Base-by-base conservation (phyloP, 2,113 vertebrate species). In the Cervus canadensis region DNA sequence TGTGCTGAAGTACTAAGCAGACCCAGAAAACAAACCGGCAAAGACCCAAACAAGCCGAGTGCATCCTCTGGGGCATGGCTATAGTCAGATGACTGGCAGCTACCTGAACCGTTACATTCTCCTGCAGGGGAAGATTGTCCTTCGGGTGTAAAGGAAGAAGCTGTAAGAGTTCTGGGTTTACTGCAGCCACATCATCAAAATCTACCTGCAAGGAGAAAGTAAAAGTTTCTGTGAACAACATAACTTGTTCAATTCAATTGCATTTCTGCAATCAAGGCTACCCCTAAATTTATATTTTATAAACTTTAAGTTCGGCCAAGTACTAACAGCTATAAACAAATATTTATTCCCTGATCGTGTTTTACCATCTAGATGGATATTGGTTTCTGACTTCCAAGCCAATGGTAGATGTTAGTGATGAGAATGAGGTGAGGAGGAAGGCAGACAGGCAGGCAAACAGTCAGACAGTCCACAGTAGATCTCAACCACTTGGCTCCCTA, bases 81-180 rank as follows among this genome's bases (percentile, higher is more conserved):
- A 1, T 10, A 59, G 26, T 50, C 50, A 30, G 36, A 84, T 36
- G 57, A n/a, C 23, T 86, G 97, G 57, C 40, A 97, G 98, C 93
- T 98, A 99, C 99, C 98, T 98, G 98, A 36, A 91, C 43, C 2
- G 97, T 94, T 97, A 99, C 97, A 94, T 99, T 99, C 88, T 98
- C 98, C 95, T 98, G 99, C 50, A 99, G 87, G 90, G 98, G 98
- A 96, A 99, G 90, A 90, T 97, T 99, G 76, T 99, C 98, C 95
- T 99, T 99, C 0, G 62, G 95, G 90, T 98, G 83, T 84, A 97
- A 98, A 64, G 97, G 96, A 83, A 97, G 94, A 33, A 93, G 56
- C 28, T 98, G 98, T 67, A 96, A 89, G 67, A 99, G 97, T 56
- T 99, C 98, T 88, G 99, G 99, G 93, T 99, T 99, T 98, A 99